Evolutionary conservation across 2,888 invertebrate genomes (phyloP), one percentile per base, ranked within the genome.

Genomic region (Meandrusa payeni): DNA sequence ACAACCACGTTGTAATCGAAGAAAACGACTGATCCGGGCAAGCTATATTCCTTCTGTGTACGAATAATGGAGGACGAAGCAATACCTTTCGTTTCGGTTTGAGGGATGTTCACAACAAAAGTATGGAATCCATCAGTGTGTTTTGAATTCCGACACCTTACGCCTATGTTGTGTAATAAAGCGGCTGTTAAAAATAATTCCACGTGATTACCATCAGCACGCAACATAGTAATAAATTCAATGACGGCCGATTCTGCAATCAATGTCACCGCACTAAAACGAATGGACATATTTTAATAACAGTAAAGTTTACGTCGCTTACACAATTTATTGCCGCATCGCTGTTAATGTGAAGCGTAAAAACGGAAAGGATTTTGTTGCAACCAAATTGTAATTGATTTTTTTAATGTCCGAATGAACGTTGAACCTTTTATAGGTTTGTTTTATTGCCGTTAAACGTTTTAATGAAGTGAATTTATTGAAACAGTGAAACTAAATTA

Each of bases 241-340:
- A 47, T 19, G 33, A 27, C 3, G 31, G 37, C 48, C 38, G 41
- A 48, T 51, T 48, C 46, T 32, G 52, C 54, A 56, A 53, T 61
- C 50, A 59, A 64, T 51, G 57, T 59, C 56, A 50, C 47, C 41
- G 33, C 47, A 54, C 53, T 54, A 52, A 61, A 55, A 53, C 41
- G 48, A 46, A 48, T 42, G 50, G 52, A 55, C 53, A 48, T 52
- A 54, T 55, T 54, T 59, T 56, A 57, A 57, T 59, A 55, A 54
- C 41, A 54, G 37, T 51, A 49, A 55, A 52, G 26, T 59, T 57
- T 59, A 59, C 52, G 48, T 50, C 23, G 32, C 50, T 43, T 45
- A 51, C 45, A 40, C 37, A 51, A 48, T 57, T 57, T 56, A 60
- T 58, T 44, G 52, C 46, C 48, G 50, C 46, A 32, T 44, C 46